Evolutionary conservation across 2,888 invertebrate genomes (phyloP).

Genomic region (Buathra laborator): DNA sequence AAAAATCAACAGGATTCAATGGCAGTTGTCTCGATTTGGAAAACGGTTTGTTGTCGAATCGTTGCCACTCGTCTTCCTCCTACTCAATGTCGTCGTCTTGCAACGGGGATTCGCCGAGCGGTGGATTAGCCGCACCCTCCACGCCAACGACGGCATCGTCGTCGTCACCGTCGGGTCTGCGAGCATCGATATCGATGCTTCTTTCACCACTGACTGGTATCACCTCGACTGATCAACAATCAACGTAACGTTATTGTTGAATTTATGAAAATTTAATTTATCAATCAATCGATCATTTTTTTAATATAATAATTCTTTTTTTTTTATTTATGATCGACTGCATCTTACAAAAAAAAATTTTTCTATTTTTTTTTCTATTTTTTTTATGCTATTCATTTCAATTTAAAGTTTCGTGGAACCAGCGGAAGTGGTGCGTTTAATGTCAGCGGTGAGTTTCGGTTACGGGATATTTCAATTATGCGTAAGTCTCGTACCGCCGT

Average conservation of each 20-base stretch:
- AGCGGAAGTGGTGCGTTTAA: constrained; percentile 87
- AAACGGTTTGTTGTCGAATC: constrained; percentile 70
- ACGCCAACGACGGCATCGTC: constrained; percentile 65
- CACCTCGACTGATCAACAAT: constrained; percentile 78
- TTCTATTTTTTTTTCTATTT: constrained; percentile 31
- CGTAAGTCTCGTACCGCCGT: constrained; percentile 89
- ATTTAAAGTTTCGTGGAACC: constrained; percentile 84
- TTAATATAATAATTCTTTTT: constrained; percentile 13
- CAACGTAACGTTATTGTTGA: constrained; percentile 74
- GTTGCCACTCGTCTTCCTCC: constrained; percentile 60
- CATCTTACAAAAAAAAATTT: too few species aligned
- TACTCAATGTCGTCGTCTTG: constrained; percentile 59
- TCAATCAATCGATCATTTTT: not conserved
- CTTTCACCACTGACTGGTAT: constrained; percentile 81
- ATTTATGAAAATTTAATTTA: not conserved
- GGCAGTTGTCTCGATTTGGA: constrained; percentile 54
- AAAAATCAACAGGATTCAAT: constrained; percentile 55
- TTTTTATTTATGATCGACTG: constrained; percentile 13
- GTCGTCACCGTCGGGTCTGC: constrained; percentile 80
- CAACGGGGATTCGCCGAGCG: constrained; percentile 73
- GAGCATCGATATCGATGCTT: constrained; percentile 83
- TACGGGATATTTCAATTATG: constrained; percentile 90
- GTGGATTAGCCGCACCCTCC: constrained; percentile 60
- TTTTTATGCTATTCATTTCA: not conserved
- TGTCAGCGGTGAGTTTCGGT: constrained; percentile 90